These are phyloP conservation scores for Cryptocephalus moraei DNA, from an alignment of 2,888 invertebrate species.

Conservation along the genomic window DNA sequence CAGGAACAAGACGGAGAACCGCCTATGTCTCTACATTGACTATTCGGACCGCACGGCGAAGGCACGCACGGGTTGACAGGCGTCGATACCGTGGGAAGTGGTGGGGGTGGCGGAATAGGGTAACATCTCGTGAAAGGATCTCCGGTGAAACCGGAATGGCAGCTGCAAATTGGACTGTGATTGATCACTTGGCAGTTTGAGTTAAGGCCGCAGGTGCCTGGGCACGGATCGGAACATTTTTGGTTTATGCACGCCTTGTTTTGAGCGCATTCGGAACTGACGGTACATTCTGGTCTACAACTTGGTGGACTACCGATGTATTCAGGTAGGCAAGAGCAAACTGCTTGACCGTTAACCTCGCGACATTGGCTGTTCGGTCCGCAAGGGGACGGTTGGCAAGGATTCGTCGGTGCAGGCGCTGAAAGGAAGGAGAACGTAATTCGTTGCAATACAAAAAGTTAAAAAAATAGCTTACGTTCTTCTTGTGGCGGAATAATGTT, in stretches of 20 bases:
- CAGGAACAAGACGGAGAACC: constrained; percentile 46
- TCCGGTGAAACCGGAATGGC: constrained; percentile 60
- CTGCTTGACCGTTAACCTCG: constrained; percentile 58
- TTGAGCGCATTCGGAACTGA: constrained; percentile 70
- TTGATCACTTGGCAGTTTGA: constrained; percentile 71
- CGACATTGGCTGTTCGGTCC: constrained; percentile 74
- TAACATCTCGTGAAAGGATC: constrained; percentile 72
- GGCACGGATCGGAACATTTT: constrained; percentile 73
- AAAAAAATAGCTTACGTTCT: constrained; percentile 15
- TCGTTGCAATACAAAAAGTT: neutral
- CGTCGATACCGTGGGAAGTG: constrained; percentile 16
- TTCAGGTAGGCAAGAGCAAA: constrained; percentile 65
- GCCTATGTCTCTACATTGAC: constrained; percentile 43
- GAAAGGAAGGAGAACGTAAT: constrained; percentile 5
- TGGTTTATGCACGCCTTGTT: constrained; percentile 72
- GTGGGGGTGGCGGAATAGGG: constrained; percentile 34
- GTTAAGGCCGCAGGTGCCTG: constrained; percentile 68
- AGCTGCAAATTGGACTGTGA: constrained; percentile 75
- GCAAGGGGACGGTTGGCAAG: constrained; percentile 69
- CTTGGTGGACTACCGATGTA: constrained; percentile 69
- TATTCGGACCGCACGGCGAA: constrained; percentile 49
- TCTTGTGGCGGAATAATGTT: constrained; percentile 28
- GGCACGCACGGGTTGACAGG: constrained; percentile 42
- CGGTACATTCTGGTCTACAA: constrained; percentile 74
- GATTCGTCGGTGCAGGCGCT: constrained; percentile 37